phyloP scores from a whole-genome alignment of 1,140 invertebrate genomes.

The Chironomus tepperi region DNA sequence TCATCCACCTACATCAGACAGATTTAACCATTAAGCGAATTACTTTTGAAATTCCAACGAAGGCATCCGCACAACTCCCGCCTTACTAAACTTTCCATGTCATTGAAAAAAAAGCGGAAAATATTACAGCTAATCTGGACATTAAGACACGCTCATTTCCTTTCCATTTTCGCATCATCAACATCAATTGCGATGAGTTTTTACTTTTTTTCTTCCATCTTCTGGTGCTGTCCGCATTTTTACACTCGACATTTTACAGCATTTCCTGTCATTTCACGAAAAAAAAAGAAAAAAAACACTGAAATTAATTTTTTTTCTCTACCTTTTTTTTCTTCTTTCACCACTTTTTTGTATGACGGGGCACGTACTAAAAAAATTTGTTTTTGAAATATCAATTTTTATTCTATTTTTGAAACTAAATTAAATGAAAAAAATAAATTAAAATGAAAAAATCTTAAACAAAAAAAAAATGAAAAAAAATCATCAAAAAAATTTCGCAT shows the following conservation, averaged over 20 bases:
- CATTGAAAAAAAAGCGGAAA: neutral
- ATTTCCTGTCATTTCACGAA: constrained; percentile 3
- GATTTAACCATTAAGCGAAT: neutral
- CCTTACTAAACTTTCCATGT: no score
- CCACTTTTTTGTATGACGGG: neutral
- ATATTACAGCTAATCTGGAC: constrained; percentile 5
- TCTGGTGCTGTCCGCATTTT: neutral
- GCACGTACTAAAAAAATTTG: constrained; percentile 5
- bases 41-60: neutral
- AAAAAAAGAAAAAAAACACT: neutral
- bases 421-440: constrained; percentile 1
- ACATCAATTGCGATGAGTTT: no score
- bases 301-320: constrained; percentile 16
- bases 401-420: neutral
- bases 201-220: neutral
- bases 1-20: no score
- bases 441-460: neutral
- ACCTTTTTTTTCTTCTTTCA: constrained; percentile 21
- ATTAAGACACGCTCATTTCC: neutral
- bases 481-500: constrained; percentile 13
- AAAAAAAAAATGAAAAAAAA: neutral
- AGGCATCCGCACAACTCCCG: no score
- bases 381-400: neutral
- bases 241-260: neutral
- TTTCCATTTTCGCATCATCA: no score